Conservation (phyloP, 2,888 invertebrate genomes). For the Artemia sp. region DNA sequence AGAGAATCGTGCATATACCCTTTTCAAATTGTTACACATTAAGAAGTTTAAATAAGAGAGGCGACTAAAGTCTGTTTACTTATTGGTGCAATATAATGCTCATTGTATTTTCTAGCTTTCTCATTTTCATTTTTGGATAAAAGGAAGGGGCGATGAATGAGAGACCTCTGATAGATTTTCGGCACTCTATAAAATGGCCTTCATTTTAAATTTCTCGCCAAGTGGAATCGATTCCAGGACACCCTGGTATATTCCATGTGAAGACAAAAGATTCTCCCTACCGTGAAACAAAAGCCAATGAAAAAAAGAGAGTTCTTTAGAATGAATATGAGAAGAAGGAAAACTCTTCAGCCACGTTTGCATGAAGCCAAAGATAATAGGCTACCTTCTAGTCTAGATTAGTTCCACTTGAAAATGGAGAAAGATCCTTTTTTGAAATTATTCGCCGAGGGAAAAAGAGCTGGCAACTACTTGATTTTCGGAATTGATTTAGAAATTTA, state of each 20-base stretch:
- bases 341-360: not conserved
- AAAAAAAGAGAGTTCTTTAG: not conserved
- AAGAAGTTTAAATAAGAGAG: too few species aligned
- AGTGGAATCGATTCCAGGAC: not conserved
- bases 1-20: too few species aligned
- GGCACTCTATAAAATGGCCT: constrained; percentile 10
- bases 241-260: not conserved
- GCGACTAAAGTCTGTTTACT: not conserved
- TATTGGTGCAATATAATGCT: not conserved
- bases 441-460: not conserved
- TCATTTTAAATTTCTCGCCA: constrained; percentile 1
- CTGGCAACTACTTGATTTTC: not conserved
- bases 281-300: not conserved
- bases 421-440: constrained; percentile 10
- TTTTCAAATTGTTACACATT: too few species aligned
- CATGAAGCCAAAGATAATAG: constrained; percentile 13
- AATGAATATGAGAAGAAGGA: not conserved
- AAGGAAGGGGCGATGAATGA: not conserved
- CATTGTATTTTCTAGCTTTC: not conserved
- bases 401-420: constrained; percentile 13
- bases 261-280: constrained; percentile 1
- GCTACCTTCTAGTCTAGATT: constrained; percentile 13
- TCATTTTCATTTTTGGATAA: not conserved
- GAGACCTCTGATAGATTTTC: too few species aligned
- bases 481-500: not conserved